Percentiles rank a stretch among this genome's conserved stretches.
These are phyloP conservation scores for Andinoacara biseriatus DNA, from an alignment of 2,113 vertebrate genomes.

Conservation along the genomic window DNA sequence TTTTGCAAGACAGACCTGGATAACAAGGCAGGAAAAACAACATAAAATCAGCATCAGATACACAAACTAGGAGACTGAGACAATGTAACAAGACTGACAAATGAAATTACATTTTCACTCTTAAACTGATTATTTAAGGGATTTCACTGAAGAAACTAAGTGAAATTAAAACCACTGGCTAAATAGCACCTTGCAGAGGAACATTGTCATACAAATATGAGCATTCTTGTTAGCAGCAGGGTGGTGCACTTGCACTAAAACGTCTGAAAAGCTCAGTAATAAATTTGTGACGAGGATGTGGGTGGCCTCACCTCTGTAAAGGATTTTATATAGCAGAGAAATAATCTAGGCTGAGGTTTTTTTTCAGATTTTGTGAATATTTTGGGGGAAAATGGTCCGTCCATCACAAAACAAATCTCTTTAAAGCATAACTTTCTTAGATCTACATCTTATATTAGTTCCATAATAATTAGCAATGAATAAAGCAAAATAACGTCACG, in stretches of 20 bases:
- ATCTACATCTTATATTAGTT: neutral
- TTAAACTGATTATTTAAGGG: neutral
- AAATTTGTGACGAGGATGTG: neutral
- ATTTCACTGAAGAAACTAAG: neutral
- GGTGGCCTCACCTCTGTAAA: neutral
- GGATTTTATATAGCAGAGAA: neutral
- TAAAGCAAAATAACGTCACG: neutral
- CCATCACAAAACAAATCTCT: neutral
- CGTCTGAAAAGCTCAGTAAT: neutral
- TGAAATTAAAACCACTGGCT: neutral
- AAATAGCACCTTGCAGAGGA: neutral
- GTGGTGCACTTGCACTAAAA: neutral
- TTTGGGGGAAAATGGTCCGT: neutral
- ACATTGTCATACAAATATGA: neutral
- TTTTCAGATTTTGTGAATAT: neutral
- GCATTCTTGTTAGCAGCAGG: too few species aligned
- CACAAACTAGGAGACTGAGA: neutral
- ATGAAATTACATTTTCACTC: neutral
- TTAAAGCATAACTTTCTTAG: neutral
- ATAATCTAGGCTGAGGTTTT: neutral
- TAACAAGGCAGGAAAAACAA: neutral
- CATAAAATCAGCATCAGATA: neutral
- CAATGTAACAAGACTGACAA: neutral
- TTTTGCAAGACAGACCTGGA: neutral
- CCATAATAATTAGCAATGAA: neutral